These are phyloP conservation scores for Crossocerus cetratus DNA, from an alignment of 2,888 invertebrate genomes.

Conservation along the genomic window DNA sequence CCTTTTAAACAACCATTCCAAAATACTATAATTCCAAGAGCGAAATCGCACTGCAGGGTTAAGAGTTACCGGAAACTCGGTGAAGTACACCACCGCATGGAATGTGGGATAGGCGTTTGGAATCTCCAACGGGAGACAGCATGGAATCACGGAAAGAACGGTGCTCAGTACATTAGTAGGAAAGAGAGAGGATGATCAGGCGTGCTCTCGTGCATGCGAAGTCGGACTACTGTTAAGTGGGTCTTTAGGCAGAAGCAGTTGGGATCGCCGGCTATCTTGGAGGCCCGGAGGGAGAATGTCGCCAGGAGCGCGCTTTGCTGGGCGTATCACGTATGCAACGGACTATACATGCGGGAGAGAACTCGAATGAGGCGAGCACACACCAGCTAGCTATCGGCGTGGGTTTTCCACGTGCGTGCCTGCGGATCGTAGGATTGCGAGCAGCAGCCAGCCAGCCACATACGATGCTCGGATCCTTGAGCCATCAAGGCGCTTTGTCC, in stretches of 20 bases:
- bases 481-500: constrained; percentile 25
- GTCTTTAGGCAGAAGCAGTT: constrained; percentile 40
- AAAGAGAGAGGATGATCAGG: neutral
- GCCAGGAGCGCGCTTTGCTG: constrained; percentile 40
- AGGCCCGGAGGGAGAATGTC: constrained; percentile 32
- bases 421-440: constrained; percentile 28
- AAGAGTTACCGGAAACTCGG: too few relatives aligned
- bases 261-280: constrained; percentile 17
- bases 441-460: constrained; percentile 11
- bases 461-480: constrained; percentile 33
- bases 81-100: too few relatives aligned
- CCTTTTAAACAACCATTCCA: too few relatives aligned
- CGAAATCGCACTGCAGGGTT: too few relatives aligned
- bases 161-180: too few relatives aligned
- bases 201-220: neutral
- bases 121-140: too few relatives aligned
- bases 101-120: too few relatives aligned
- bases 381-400: constrained; percentile 28
- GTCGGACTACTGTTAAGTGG: constrained; percentile 22
- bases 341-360: too few relatives aligned
- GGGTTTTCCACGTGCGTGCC: constrained; percentile 49
- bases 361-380: constrained; percentile 6
- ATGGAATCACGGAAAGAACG: too few relatives aligned
- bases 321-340: constrained; percentile 43
- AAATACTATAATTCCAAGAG: too few relatives aligned